Percentiles rank a stretch among this genome's conserved stretches.
phyloP scores from a whole-genome alignment of 64 coral and sea anemone genomes.

The Montipora efflorescens region DNA sequence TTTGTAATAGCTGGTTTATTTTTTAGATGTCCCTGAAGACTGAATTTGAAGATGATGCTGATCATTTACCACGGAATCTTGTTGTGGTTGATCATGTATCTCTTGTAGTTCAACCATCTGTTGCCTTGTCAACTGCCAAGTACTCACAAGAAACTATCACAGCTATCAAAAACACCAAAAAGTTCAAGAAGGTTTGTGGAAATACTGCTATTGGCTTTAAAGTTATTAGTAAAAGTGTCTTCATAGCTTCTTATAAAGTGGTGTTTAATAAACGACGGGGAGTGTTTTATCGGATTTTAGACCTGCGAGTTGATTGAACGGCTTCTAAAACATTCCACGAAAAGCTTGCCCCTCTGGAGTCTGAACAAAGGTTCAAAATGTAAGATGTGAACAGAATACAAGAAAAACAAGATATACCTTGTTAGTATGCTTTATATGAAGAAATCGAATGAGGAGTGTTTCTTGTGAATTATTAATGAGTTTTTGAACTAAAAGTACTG shows the following conservation, averaged over 20 bases:
- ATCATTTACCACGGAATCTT: constrained; percentile 65
- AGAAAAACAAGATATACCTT: too few relatives aligned
- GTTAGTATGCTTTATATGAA: too few relatives aligned
- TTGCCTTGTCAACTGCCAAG: background rate
- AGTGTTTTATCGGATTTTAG: too few relatives aligned
- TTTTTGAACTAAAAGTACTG: too few relatives aligned
- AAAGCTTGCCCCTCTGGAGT: too few relatives aligned
- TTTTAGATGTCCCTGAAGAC: background rate
- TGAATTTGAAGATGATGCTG: constrained; percentile 37
- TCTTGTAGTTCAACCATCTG: constrained; percentile 56
- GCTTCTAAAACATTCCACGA: too few relatives aligned
- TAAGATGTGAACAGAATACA: too few relatives aligned
- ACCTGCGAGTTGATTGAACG: too few relatives aligned
- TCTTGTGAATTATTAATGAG: too few relatives aligned
- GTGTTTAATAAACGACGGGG: too few relatives aligned
- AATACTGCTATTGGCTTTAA: background rate
- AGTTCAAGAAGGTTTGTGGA: constrained; percentile 79
- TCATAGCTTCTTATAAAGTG: background rate
- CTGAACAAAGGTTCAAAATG: too few relatives aligned
- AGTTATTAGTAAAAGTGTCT: background rate
- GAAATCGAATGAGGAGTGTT: too few relatives aligned
- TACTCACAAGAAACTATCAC: background rate
- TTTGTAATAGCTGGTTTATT: background rate
- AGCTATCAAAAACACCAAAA: constrained; percentile 78
- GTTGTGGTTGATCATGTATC: constrained; percentile 74